Percentiles rank a stretch among this genome's conserved stretches.
Conservation (phyloP, 1,140 invertebrate species). For the Eulimnadia texana region DNA sequence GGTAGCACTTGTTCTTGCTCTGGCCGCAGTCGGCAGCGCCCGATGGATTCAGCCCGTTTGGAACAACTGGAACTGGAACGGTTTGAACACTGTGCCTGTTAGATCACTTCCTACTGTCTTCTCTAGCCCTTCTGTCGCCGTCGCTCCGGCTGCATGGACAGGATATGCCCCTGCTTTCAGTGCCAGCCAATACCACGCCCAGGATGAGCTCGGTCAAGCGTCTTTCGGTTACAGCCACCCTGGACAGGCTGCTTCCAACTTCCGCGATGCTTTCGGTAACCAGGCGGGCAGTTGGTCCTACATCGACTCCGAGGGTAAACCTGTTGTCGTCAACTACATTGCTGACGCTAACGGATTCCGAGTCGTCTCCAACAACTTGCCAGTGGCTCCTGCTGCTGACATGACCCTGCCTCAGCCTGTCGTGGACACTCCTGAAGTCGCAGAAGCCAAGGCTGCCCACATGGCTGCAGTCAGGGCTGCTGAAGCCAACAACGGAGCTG, state of each 20-base stretch:
- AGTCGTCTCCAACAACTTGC: slow-evolving; percentile 21
- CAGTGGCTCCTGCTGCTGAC: slow-evolving; percentile 19
- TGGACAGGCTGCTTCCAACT: slow-evolving; percentile 20
- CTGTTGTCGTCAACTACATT: slow-evolving; percentile 27
- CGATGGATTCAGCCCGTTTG: too few species aligned
- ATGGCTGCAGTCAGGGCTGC: slow-evolving; percentile 10
- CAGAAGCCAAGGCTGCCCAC: slow-evolving; percentile 9
- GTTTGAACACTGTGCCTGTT: slow-evolving; percentile 37
- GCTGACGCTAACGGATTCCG: slow-evolving; percentile 23
- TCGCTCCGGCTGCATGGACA: background rate
- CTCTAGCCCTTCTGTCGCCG: background rate
- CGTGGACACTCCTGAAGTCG: background rate
- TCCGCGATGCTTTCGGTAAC: slow-evolving; percentile 24
- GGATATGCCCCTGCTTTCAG: slow-evolving; percentile 9
- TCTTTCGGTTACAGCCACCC: slow-evolving; percentile 21
- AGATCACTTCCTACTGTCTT: background rate
- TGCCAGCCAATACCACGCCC: slow-evolving; percentile 22
- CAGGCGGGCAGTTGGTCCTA: slow-evolving; percentile 30
- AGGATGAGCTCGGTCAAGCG: slow-evolving; percentile 22
- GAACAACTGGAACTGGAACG: too few species aligned
- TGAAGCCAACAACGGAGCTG: background rate
- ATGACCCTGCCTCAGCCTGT: background rate
- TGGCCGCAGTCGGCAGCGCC: too few species aligned
- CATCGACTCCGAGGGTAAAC: slow-evolving; percentile 27
- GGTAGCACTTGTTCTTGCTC: too few species aligned